phyloP scores from a whole-genome alignment of 2,797 vertebrate genomes.

The Sciurus carolinensis region DNA sequence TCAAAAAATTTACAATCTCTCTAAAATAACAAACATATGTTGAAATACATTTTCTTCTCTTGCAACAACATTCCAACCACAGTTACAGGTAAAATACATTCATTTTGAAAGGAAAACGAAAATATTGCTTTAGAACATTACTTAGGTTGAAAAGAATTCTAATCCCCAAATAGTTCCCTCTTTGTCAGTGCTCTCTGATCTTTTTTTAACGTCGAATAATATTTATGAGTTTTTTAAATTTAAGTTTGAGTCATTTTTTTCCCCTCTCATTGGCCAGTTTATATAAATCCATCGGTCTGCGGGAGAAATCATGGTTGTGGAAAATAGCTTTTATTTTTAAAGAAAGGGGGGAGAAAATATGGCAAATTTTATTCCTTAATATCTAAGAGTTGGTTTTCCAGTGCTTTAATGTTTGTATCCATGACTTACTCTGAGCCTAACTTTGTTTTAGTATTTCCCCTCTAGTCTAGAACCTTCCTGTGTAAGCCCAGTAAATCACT shows the following conservation, averaged over 20 bases:
- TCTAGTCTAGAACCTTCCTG: not conserved
- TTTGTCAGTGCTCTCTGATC: not conserved
- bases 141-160: not conserved
- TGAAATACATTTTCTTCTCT: not conserved
- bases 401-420: not conserved
- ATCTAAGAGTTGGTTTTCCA: not conserved
- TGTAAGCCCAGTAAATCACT: not conserved
- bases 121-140: not conserved
- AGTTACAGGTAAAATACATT: conserved; percentile 1
- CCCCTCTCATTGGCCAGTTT: not conserved
- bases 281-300: conserved; percentile 3
- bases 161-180: not conserved
- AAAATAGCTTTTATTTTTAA: conserved; percentile 40
- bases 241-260: conserved; percentile 12
- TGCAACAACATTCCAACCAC: not conserved
- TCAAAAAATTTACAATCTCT: conserved; percentile 21
- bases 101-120: not conserved
- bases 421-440: not conserved
- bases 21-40: conserved; percentile 10
- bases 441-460: not conserved
- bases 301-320: not conserved
- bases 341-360: not conserved
- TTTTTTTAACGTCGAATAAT: not conserved
- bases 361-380: not conserved
- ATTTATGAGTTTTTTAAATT: not conserved